Percentiles rank a stretch among this genome's conserved stretches.
These are phyloP conservation scores for Herminia tarsipennalis DNA, from an alignment of 2,888 invertebrate genomes.

Conservation along the genomic window DNA sequence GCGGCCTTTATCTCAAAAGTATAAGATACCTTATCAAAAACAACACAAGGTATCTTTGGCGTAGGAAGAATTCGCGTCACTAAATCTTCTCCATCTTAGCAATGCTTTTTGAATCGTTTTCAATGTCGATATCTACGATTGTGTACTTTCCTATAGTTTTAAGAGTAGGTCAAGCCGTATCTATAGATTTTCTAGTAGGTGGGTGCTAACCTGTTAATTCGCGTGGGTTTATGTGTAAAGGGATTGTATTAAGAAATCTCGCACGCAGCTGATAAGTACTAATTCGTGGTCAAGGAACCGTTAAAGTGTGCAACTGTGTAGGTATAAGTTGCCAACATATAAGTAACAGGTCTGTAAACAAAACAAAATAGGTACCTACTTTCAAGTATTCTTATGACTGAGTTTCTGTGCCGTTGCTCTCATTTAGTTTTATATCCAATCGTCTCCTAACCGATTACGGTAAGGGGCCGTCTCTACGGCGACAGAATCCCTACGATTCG, in stretches of 20 bases:
- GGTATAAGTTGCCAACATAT: too few relatives aligned
- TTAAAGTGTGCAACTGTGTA: not conserved
- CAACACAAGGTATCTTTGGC: conserved; percentile 1
- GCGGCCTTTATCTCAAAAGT: not conserved
- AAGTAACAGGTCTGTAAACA: too few relatives aligned
- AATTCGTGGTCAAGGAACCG: not conserved
- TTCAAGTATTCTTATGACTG: too few relatives aligned
- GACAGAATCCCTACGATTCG: too few relatives aligned
- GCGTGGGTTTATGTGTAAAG: conserved; percentile 30
- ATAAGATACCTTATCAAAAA: not conserved
- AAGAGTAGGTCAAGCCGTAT: conserved; percentile 23
- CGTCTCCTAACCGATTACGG: too few relatives aligned
- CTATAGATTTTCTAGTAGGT: conserved; percentile 20
- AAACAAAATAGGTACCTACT: too few relatives aligned
- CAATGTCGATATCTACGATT: not conserved
- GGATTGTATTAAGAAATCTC: conserved; percentile 20
- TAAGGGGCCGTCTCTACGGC: too few relatives aligned
- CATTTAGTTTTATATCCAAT: too few relatives aligned
- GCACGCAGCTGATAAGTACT: conserved; percentile 2
- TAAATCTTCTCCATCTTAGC: too few relatives aligned
- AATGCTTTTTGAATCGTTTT: conserved; percentile 1
- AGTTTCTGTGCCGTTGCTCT: too few relatives aligned
- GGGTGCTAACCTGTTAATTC: conserved; percentile 32
- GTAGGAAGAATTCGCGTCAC: too few relatives aligned
- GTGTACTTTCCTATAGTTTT: conserved; percentile 5